Evolutionary conservation across 2,113 vertebrate species (phyloP).

Genomic region (Chroicocephalus ridibundus): DNA sequence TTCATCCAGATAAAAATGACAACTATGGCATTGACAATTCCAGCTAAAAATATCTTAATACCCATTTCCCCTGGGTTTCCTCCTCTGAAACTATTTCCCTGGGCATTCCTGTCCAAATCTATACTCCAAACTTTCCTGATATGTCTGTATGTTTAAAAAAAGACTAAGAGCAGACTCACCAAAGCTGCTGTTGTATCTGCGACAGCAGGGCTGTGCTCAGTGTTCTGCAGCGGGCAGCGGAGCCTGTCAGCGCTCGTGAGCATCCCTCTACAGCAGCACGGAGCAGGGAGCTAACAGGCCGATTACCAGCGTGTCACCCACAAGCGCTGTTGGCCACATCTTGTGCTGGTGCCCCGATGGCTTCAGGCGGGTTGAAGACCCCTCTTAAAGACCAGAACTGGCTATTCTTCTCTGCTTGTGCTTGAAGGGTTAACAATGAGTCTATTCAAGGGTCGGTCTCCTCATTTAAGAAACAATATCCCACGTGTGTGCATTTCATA

Average conservation of each 20-base stretch:
- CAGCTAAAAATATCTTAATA: background rate
- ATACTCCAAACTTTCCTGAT: background rate
- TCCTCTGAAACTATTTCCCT: background rate
- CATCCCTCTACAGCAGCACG: background rate
- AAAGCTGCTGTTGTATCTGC: background rate
- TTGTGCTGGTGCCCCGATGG: background rate
- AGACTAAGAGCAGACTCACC: background rate
- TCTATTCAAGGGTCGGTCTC: background rate
- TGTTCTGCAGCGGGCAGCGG: background rate
- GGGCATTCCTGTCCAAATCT: background rate
- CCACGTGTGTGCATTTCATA: background rate
- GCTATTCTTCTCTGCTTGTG: background rate
- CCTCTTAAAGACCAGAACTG: background rate
- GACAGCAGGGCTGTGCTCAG: background rate
- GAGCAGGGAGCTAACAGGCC: background rate
- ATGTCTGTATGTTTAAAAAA: background rate
- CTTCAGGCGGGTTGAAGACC: background rate
- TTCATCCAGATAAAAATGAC: background rate
- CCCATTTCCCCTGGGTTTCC: background rate
- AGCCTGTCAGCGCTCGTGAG: background rate
- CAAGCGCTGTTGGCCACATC: rapidly evolving
- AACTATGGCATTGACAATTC: background rate
- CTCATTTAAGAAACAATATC: background rate
- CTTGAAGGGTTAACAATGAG: background rate
- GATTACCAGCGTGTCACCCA: background rate